Percentiles rank a stretch among this genome's conserved stretches.
Conservation (phyloP, 2,888 invertebrate species). For the Mythimna ferrago region DNA sequence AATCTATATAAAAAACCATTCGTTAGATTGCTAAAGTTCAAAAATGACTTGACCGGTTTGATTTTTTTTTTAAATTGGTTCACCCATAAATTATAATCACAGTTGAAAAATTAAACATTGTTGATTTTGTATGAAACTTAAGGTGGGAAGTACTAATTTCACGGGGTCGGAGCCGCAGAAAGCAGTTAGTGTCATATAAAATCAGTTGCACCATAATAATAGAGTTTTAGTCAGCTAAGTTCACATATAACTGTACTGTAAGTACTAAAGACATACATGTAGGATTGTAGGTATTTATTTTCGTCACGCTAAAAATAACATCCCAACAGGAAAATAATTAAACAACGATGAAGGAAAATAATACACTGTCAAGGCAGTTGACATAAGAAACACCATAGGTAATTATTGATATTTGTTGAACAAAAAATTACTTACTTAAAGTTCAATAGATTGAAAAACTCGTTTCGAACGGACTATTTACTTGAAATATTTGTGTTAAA, state of each 20-base stretch:
- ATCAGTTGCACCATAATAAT: background rate
- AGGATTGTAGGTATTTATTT: constrained; percentile 14
- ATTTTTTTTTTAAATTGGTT: too few species aligned
- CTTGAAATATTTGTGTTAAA: background rate
- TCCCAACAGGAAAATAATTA: constrained; percentile 35
- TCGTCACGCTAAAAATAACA: constrained; percentile 11
- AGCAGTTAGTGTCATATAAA: too few species aligned
- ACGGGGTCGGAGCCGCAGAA: too few species aligned
- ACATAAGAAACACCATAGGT: constrained; percentile 2
- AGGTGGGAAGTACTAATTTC: too few species aligned
- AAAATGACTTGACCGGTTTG: too few species aligned
- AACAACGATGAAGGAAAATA: constrained; percentile 28
- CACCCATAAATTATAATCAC: too few species aligned
- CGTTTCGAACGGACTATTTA: background rate
- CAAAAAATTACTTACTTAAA: constrained; percentile 26
- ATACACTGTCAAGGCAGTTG: constrained; percentile 25
- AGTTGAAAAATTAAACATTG: too few species aligned
- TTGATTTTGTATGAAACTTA: too few species aligned
- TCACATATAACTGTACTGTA: background rate
- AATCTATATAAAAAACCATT: too few species aligned
- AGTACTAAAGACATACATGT: background rate
- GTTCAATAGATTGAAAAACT: background rate
- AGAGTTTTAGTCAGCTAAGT: background rate
- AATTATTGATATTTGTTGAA: constrained; percentile 24
- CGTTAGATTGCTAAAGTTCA: too few species aligned